A percentile compares a stretch with the other conserved stretches of the same genome.
Conservation (phyloP, 2,113 vertebrate species). For the Hemibagrus wyckioides region DNA sequence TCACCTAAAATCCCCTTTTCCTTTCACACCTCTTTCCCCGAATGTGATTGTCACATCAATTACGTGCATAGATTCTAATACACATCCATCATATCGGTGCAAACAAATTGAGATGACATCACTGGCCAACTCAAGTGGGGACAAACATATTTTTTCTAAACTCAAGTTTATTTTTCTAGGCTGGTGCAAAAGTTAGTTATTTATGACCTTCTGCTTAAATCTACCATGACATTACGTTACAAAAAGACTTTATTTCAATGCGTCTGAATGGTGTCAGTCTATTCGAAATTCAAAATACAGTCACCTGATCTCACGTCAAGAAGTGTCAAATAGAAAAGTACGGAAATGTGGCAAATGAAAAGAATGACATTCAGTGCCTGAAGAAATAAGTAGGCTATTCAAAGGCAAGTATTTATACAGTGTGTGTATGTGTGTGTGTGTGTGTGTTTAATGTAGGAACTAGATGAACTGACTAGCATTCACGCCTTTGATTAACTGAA, state of each 20-base stretch:
- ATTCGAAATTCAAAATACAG: constrained; percentile 18
- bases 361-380: constrained; percentile 37
- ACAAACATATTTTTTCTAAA: constrained; percentile 65
- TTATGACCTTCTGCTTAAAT: constrained; percentile 61
- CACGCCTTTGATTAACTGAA: constrained; percentile 47
- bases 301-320: constrained; percentile 27
- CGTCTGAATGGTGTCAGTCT: constrained; percentile 26
- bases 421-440: constrained; percentile 1
- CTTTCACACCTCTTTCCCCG: constrained; percentile 64
- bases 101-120: constrained; percentile 77
- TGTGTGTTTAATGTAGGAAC: constrained; percentile 11
- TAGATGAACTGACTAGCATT: constrained; percentile 45
- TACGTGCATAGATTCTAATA: constrained; percentile 76
- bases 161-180: constrained; percentile 63
- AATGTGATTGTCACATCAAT: constrained; percentile 76
- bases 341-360: constrained; percentile 41
- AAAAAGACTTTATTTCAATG: constrained; percentile 21
- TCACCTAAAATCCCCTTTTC: constrained; percentile 75
- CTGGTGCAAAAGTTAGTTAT: constrained; percentile 60
- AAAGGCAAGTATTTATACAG: constrained; percentile 30
- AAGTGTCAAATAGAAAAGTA: constrained; percentile 18
- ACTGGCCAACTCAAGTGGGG: constrained; percentile 67
- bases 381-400: constrained; percentile 30
- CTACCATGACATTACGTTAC: constrained; percentile 58
- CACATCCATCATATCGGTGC: constrained; percentile 75